These are phyloP conservation scores for Platyrinchus mystaceus DNA, from an alignment of 2,797 vertebrate species.

Conservation along the genomic window DNA sequence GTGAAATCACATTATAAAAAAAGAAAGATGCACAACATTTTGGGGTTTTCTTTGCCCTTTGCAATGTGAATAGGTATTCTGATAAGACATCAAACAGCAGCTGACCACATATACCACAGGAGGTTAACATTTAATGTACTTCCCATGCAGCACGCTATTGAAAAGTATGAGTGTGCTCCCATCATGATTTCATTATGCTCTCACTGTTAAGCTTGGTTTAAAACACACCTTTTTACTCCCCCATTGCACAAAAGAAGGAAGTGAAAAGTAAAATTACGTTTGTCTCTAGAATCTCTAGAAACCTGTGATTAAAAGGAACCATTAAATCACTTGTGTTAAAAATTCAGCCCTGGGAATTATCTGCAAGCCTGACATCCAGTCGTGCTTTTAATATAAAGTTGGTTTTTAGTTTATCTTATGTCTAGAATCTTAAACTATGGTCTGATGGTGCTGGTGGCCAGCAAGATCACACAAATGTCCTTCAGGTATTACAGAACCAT, in stretches of 20 bases:
- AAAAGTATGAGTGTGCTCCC: neutral
- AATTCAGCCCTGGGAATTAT: neutral
- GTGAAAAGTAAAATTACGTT: neutral
- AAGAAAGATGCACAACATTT: neutral
- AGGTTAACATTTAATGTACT: neutral
- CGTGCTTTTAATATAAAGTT: neutral
- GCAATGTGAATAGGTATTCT: neutral
- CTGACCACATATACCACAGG: constrained; percentile 24
- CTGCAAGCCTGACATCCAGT: neutral
- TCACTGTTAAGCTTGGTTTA: neutral
- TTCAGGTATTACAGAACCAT: neutral
- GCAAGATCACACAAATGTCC: neutral
- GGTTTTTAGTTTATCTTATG: neutral
- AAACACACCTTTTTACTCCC: neutral
- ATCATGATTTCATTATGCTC: neutral
- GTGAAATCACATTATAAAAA: neutral
- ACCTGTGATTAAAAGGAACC: neutral
- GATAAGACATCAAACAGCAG: constrained; percentile 10
- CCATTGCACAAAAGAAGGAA: neutral
- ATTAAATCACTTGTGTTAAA: neutral
- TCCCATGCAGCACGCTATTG: neutral
- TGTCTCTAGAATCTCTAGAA: neutral
- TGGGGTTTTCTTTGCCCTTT: constrained; percentile 7
- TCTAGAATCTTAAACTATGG: neutral
- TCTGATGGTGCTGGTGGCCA: neutral